These are phyloP conservation scores for Elysia crispata DNA, from an alignment of 2,888 invertebrate species.

Conservation along the genomic window DNA sequence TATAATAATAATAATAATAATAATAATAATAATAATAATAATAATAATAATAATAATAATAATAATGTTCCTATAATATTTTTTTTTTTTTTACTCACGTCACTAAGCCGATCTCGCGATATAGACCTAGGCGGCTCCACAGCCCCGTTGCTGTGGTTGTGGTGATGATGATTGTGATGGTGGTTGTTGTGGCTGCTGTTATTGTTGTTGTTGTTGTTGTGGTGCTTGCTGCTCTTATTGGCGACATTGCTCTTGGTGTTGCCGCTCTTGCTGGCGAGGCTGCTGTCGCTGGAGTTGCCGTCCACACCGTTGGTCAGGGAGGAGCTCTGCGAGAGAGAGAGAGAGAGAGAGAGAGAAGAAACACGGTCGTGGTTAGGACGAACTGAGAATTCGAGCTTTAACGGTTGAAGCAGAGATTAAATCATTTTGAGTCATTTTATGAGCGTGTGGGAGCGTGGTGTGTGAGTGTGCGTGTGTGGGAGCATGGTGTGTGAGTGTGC, in stretches of 20 bases:
- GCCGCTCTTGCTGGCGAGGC: background rate
- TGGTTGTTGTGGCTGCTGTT: slow-evolving; percentile 12
- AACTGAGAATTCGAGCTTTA: too few species aligned
- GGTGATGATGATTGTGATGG: slow-evolving; percentile 23
- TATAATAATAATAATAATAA: too few species aligned
- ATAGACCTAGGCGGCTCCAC: slow-evolving; percentile 53
- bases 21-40: too few species aligned
- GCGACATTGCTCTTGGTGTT: background rate
- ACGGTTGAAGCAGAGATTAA: too few species aligned
- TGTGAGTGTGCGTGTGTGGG: too few species aligned
- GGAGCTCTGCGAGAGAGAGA: slow-evolving; percentile 12
- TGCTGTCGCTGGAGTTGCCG: background rate
- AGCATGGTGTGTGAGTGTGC: too few species aligned
- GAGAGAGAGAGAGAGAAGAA: background rate
- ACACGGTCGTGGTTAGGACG: too few species aligned
- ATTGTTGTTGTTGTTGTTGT: background rate
- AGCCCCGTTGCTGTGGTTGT: slow-evolving; percentile 55
- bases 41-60: too few species aligned
- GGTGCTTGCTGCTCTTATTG: slow-evolving; percentile 1
- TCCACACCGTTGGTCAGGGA: slow-evolving; percentile 11
- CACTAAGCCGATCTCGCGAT: slow-evolving; percentile 58
- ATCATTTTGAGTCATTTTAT: too few species aligned
- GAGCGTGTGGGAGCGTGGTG: too few species aligned
- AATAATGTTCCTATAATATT: too few species aligned
- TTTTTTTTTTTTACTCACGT: slow-evolving; percentile 65